A percentile compares a stretch with the other conserved stretches of the same genome.
Evolutionary conservation across 2,113 vertebrate genomes (phyloP).

Genomic region (Thinocorus orbignyianus): DNA sequence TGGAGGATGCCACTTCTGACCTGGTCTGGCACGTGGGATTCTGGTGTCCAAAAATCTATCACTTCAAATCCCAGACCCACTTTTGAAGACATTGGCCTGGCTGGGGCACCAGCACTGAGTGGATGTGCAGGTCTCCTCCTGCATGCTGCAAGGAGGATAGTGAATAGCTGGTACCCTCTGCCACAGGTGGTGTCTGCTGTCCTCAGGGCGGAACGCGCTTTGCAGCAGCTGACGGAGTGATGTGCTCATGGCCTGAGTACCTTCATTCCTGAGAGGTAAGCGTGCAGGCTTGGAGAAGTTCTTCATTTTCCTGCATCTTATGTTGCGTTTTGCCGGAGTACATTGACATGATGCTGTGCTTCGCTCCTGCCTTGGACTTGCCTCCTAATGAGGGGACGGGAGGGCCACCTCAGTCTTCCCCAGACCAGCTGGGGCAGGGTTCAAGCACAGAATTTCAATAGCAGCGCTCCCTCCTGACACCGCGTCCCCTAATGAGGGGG

Average conservation of each 20-base stretch:
- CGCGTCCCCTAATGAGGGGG: fast-evolving
- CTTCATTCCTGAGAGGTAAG: neutral
- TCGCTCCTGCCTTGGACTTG: neutral
- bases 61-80: neutral
- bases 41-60: neutral
- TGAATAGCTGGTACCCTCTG: neutral
- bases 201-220: fast-evolving
- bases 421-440: neutral
- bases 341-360: neutral
- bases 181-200: neutral
- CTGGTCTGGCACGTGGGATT: neutral
- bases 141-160: too few species aligned
- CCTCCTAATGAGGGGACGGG: fast-evolving
- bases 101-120: neutral
- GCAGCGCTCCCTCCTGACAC: fast-evolving
- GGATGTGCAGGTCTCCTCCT: neutral
- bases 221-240: neutral
- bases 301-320: neutral
- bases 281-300: neutral
- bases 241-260: neutral
- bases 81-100: neutral
- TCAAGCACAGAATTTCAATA: neutral
- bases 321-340: neutral
- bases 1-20: neutral
- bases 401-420: neutral